Conservation (phyloP, 2,113 vertebrate genomes). For the Sinosuthora webbiana region DNA sequence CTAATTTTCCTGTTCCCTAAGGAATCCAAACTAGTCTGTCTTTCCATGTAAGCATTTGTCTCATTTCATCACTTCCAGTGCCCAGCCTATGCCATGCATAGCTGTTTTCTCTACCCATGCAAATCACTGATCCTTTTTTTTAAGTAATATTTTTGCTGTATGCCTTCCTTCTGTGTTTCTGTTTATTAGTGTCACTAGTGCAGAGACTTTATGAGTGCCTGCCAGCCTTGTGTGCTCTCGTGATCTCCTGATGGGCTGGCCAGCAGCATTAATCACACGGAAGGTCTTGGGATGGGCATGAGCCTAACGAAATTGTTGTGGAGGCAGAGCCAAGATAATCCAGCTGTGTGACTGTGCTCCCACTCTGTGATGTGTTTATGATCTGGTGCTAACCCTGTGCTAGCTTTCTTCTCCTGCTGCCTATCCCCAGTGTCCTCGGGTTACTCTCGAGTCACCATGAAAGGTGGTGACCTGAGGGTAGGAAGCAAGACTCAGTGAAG, state of each 20-base stretch:
- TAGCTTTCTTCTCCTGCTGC: not conserved
- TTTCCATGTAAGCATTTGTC: not conserved
- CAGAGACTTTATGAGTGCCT: not conserved
- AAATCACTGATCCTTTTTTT: not conserved
- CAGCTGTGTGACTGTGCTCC: not conserved
- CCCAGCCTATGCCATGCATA: not conserved
- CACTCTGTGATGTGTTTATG: not conserved
- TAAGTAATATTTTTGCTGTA: not conserved
- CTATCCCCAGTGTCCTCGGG: not conserved
- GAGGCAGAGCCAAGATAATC: not conserved
- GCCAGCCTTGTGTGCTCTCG: not conserved
- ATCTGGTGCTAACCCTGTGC: not conserved
- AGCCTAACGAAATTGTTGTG: not conserved
- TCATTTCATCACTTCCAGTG: not conserved
- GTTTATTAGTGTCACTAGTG: not conserved
- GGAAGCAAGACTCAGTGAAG: not conserved
- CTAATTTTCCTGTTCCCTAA: not conserved
- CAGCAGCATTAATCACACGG: not conserved
- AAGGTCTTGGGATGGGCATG: not conserved
- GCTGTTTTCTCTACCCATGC: not conserved
- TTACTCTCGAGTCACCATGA: not conserved
- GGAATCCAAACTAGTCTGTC: not conserved
- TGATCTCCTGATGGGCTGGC: not conserved
- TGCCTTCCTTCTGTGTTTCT: not conserved
- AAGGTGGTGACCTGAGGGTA: not conserved